Conservation (phyloP, 2,888 invertebrate genomes). For the Rhabditophanes sp. region DNA sequence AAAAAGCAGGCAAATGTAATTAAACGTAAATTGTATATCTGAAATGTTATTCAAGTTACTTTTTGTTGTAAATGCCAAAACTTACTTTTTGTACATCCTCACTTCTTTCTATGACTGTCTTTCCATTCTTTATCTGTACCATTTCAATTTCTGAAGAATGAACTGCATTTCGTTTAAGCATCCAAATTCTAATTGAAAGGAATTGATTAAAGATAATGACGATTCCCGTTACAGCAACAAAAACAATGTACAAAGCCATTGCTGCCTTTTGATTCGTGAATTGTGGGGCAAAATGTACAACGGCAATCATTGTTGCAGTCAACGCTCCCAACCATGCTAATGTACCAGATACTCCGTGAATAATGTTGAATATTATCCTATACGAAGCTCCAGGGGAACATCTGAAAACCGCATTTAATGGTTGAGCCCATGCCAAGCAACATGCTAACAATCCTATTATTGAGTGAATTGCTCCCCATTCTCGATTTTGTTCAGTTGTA, state of each 20-base stretch:
- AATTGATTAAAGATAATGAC: constrained; percentile 14
- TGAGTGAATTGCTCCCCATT: constrained; percentile 18
- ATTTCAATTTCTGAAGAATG: constrained; percentile 17
- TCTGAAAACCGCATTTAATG: constrained; percentile 17
- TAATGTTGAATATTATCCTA: constrained; percentile 17
- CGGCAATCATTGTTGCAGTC: constrained; percentile 19
- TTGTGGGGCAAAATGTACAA: constrained; percentile 14
- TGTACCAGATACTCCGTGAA: constrained; percentile 19
- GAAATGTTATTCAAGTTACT: too few relatives aligned
- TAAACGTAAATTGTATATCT: too few relatives aligned
- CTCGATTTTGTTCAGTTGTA: constrained; percentile 11
- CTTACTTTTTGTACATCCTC: too few relatives aligned
- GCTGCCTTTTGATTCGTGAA: constrained; percentile 18
- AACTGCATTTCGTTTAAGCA: constrained; percentile 6
- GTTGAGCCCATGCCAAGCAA: constrained; percentile 23
- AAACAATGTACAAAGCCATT: constrained; percentile 20
- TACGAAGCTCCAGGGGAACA: constrained; percentile 13
- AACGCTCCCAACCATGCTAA: neutral
- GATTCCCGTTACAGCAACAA: constrained; percentile 12
- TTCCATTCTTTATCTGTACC: constrained; percentile 15
- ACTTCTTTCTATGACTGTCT: too few relatives aligned
- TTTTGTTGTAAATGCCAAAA: too few relatives aligned
- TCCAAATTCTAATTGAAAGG: constrained; percentile 7
- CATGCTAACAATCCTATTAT: constrained; percentile 22
- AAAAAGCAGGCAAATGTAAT: too few relatives aligned